Evolutionary conservation across 53 echinoderm and acorn worm genomes (phyloP), one percentile per base, ranked within the genome.

Genomic region (Echinarachnius parma): DNA sequence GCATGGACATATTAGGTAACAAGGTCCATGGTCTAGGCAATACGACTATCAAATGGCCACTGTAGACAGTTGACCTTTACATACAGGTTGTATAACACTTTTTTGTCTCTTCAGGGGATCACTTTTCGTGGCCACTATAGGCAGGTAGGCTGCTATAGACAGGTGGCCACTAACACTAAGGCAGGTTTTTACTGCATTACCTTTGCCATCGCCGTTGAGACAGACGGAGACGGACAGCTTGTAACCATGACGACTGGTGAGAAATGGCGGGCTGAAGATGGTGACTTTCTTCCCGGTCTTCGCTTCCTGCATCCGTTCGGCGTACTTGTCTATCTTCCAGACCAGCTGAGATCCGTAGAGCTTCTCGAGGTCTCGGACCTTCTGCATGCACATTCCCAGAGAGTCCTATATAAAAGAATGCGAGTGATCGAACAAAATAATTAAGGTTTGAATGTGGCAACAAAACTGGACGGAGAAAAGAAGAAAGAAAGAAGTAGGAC

Each of bases 201-300:
- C 96, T 87, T 95, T 95, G n/a, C 96, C 96, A 46, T 95, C 96
- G 1, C 96, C 96, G 34, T 95, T 95, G 10, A 95, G 77, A 54
- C 96, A 95, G 3, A 81, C 74, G 0, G 96, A 95, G 3, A 95
- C 90, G 0, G 90, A 77, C 80, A 95, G 78, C 59, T 87, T 95
- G 81, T 95, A 95, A 35, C 96, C 96, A 80, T 94, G 96, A 16
- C 95, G 76, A 60, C 96, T 95, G 64, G 96, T 95, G 16, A 90
- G 62, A 45, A 95, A 95, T 32, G 96, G 87, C 37, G 96, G 96
- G 66, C 90, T 94, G 78, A 95, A 95, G 76, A 95, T 90, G 48
- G 96, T 95, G 45, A 90, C 80, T 48, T 91, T 94, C 84, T 95
- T 95, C 53, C 87, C 87, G 21, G 89, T 89, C 33, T 91, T 95